A percentile compares a stretch with the other conserved stretches of the same genome.
Evolutionary conservation across 2,113 vertebrate species (phyloP).

Genomic region (Saguinus midas): DNA sequence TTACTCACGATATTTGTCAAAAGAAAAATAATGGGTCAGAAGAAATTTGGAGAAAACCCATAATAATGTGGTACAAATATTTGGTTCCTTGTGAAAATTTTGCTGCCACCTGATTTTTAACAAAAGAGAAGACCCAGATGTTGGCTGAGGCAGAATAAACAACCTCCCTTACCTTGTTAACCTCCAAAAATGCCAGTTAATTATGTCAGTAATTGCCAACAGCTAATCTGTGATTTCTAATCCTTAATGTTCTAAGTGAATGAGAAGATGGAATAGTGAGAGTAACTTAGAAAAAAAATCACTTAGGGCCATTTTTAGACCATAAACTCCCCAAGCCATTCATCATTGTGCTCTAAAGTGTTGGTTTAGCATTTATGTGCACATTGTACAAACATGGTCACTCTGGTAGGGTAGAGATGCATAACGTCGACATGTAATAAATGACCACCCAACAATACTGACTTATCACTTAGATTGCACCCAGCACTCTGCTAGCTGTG

Average conservation of each 20-base stretch:
- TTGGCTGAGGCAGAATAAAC: background rate
- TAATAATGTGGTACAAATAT: background rate
- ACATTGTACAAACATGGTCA: background rate
- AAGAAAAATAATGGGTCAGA: background rate
- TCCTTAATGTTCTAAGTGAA: background rate
- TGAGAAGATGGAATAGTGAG: background rate
- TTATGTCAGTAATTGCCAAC: background rate
- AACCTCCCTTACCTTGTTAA: background rate
- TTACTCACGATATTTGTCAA: background rate
- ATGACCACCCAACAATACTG: background rate
- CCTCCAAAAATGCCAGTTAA: background rate
- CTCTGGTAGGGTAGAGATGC: background rate
- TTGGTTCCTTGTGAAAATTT: constrained; percentile 26
- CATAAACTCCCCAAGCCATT: background rate
- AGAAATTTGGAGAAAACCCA: background rate
- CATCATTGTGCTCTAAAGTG: background rate
- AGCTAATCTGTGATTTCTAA: background rate
- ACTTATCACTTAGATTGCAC: background rate
- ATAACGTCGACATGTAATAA: background rate
- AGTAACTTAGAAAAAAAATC: background rate
- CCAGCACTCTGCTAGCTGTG: background rate
- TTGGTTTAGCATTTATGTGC: background rate
- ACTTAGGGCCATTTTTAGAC: background rate
- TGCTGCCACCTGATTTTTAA: constrained; percentile 19
- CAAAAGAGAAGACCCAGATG: background rate